Conservation (phyloP, 2,888 invertebrate species). For the Lycia hirtaria region DNA sequence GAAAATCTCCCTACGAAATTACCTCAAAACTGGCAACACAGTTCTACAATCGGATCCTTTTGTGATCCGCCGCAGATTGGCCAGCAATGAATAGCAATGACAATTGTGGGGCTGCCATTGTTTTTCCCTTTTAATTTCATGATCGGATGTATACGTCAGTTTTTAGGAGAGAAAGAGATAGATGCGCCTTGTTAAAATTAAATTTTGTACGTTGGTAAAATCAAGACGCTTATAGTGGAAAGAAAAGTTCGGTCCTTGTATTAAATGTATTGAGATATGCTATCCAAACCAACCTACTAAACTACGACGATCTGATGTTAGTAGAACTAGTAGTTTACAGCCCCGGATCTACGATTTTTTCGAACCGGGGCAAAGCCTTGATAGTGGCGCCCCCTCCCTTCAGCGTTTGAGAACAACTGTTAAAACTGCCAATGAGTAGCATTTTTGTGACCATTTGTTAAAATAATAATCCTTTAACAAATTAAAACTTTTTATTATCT, state of each 20-base stretch:
- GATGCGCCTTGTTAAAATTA: constrained; percentile 31
- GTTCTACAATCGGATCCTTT: constrained; percentile 40
- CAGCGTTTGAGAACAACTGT: too few species aligned
- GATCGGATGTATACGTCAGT: constrained; percentile 50
- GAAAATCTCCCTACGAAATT: neutral
- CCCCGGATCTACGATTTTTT: too few species aligned
- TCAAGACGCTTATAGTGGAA: constrained; percentile 12
- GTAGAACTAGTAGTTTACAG: too few species aligned
- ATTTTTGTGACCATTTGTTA: too few species aligned
- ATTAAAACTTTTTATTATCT: too few species aligned
- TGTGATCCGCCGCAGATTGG: constrained; percentile 39
- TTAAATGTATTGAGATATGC: neutral
- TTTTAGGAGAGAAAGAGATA: constrained; percentile 42
- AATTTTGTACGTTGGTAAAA: constrained; percentile 19
- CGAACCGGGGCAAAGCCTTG: too few species aligned
- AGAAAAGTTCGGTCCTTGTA: neutral
- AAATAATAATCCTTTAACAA: too few species aligned
- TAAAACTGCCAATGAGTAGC: too few species aligned
- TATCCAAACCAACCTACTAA: too few species aligned
- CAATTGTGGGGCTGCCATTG: constrained; percentile 39
- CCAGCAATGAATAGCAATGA: constrained; percentile 50
- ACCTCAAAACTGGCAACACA: constrained; percentile 23
- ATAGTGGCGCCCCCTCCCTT: too few species aligned
- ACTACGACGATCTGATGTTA: too few species aligned
- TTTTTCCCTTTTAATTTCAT: constrained; percentile 45